Evolutionary conservation across 2,797 vertebrate genomes (phyloP).

Genomic region (Gymnothorax javanicus): DNA sequence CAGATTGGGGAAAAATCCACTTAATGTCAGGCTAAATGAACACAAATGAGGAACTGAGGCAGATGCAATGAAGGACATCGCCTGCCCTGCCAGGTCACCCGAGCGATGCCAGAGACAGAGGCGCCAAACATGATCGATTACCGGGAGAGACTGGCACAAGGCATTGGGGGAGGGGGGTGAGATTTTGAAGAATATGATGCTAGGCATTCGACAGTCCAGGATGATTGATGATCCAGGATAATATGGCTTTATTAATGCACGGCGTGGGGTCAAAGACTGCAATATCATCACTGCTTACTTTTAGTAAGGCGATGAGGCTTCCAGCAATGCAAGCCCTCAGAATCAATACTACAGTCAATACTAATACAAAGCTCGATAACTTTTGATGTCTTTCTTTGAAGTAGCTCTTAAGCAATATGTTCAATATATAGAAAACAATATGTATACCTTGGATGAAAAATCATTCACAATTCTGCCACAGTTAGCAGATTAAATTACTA

Average conservation of each 20-base stretch:
- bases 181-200: not conserved
- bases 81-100: constrained; percentile 12
- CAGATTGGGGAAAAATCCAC: constrained; percentile 62
- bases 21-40: constrained; percentile 72
- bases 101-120: constrained; percentile 32
- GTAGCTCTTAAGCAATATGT: not conserved
- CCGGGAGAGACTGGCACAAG: constrained; percentile 18
- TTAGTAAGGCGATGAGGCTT: not conserved
- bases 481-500: not conserved
- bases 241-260: not conserved
- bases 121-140: constrained; percentile 33
- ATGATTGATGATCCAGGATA: not conserved
- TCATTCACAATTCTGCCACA: not conserved
- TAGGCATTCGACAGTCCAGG: too few species aligned
- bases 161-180: not conserved
- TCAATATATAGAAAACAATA: not conserved
- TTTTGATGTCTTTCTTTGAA: not conserved
- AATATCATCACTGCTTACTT: not conserved
- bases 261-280: not conserved
- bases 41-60: constrained; percentile 71
- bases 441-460: not conserved
- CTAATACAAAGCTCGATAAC: not conserved
- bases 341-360: not conserved
- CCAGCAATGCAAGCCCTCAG: not conserved
- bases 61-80: constrained; percentile 42